Evolutionary conservation across 2,113 vertebrate genomes (phyloP), one percentile per base, ranked within the genome.

Genomic region (Sigmodon hispidus): DNA sequence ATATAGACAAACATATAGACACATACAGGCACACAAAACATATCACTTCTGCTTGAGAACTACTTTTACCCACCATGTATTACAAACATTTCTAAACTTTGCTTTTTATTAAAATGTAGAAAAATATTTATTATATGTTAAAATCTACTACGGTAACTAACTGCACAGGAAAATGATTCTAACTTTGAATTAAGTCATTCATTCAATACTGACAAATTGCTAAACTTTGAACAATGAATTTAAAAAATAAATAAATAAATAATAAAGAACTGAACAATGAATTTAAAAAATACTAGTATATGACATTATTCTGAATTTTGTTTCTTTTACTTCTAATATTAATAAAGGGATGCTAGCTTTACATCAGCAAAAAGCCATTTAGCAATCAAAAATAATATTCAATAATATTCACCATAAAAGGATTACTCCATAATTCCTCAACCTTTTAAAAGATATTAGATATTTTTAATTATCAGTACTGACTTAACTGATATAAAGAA

Each of bases 231-330:
- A 19, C 34, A 70, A 95, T 83, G 24, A 79, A 83, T 86, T 34
- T 36, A 45, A 93, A 94, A 93, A 94, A 50, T 93, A 83, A n/a
- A n/a, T n/a, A n/a, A n/a, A n/a, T n/a, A n/a, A n/a, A n/a, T n/a
- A n/a, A n/a, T n/a, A n/a, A n/a, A n/a, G n/a, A 96, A 91, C 21
- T 94, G 34, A 77, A 19, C 34, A 70, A 95, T 83, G 24, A 79
- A 83, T 86, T 34, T 36, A 45, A 93, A 94, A 93, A 94, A 50
- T 93, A 83, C 72, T 72, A 72, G 36, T 59, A 94, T 40, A 59
- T n/a, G 40, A 29, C 50, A 80, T 91, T 63, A 96, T 22, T 94
- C 65, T 87, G 22, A 93, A 93, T 10, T 95, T 96, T 96, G 90
- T 87, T 93, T 83, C 36, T 91, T 94, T 92, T 81, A 85, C 43